Evolutionary conservation across 2,888 invertebrate genomes (phyloP).

Genomic region (Thalpophila matura): DNA sequence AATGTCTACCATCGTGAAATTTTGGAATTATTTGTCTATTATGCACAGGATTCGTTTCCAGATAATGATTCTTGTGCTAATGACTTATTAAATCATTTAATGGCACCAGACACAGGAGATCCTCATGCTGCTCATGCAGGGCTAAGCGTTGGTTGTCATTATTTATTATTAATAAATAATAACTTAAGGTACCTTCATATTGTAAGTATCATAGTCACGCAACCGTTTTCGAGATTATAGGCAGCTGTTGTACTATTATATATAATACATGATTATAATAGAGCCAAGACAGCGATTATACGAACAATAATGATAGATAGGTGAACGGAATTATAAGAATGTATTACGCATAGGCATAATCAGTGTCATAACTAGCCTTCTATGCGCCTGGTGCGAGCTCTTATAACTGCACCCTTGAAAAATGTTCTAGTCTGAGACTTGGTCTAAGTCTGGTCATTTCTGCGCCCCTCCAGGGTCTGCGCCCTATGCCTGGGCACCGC

Average conservation of each 20-base stretch:
- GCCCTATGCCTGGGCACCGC: too few relatives aligned
- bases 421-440: too few relatives aligned
- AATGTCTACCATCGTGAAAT: background rate
- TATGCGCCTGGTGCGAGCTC: too few relatives aligned
- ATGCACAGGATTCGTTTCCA: background rate
- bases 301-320: conserved; percentile 16
- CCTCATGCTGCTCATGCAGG: conserved; percentile 6
- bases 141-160: conserved; percentile 15
- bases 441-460: too few relatives aligned
- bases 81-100: conserved; percentile 5
- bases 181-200: conserved; percentile 33
- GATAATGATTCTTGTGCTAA: background rate
- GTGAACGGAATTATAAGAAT: conserved; percentile 24
- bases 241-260: conserved; percentile 67
- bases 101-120: conserved; percentile 32
- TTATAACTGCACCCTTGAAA: too few relatives aligned
- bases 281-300: conserved; percentile 50
- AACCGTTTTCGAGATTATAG: conserved; percentile 62
- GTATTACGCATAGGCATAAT: too few relatives aligned
- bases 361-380: conserved; percentile 11
- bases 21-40: background rate
- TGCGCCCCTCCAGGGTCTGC: too few relatives aligned
- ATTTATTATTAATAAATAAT: conserved; percentile 45
- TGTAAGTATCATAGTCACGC: conserved; percentile 70
- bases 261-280: too few relatives aligned